Evolutionary conservation across 1,140 invertebrate genomes (phyloP).

Genomic region (Zaprionus camerounensis): DNA sequence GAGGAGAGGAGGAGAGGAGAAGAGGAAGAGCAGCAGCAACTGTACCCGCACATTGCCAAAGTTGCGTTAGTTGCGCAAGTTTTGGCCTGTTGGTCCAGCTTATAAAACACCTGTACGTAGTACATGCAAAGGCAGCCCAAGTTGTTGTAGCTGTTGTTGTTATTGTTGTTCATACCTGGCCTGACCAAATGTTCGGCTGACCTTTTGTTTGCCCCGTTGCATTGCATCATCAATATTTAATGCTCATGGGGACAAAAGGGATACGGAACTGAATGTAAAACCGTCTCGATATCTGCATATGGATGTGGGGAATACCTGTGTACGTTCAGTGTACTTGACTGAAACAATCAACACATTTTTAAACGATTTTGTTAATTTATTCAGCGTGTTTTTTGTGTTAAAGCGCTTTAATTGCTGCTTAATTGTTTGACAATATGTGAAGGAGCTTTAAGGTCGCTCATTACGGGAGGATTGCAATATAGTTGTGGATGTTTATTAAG

Average conservation of each 20-base stretch:
- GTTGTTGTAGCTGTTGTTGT: not conserved
- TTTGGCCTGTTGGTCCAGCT: slow-evolving; percentile 31
- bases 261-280: slow-evolving; percentile 1
- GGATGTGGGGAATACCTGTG: not conserved
- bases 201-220: slow-evolving; percentile 57
- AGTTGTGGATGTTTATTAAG: not conserved
- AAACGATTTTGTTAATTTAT: slow-evolving; percentile 78
- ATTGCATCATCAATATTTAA: slow-evolving; percentile 65
- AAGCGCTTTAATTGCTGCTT: slow-evolving; percentile 35
- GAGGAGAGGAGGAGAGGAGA: not conserved
- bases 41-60: slow-evolving; percentile 19
- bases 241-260: slow-evolving; percentile 20
- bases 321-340: slow-evolving; percentile 33
- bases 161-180: not conserved
- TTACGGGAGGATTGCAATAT: not conserved
- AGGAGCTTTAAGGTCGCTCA: not conserved
- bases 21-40: not conserved
- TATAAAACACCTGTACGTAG: slow-evolving; percentile 37
- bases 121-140: not conserved
- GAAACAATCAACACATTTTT: slow-evolving; percentile 76
- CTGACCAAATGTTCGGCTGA: slow-evolving; percentile 14
- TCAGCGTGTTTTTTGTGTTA: slow-evolving; percentile 39
- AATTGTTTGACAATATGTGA: slow-evolving; percentile 8
- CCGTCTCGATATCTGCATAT: not conserved
- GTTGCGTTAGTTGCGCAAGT: slow-evolving; percentile 30